Base-by-base conservation (phyloP, 2,113 vertebrate species). In the Tragelaphus scriptus region DNA sequence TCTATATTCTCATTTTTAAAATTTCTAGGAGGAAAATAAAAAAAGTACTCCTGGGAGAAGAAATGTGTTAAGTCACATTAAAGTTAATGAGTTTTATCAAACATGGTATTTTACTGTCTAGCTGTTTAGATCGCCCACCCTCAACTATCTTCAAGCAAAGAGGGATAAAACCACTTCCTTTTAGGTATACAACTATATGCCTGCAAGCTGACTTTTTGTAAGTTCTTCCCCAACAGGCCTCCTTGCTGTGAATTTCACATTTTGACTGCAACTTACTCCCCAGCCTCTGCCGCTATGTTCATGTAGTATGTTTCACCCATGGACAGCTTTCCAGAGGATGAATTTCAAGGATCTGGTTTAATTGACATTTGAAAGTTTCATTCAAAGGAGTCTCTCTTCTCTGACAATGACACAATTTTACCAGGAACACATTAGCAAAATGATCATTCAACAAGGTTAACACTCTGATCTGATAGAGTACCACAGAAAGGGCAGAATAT, bases 361-460 rank as follows among this genome's bases (percentile, higher is more conserved):
- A n/a, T 5, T 84, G 32, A 56, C 25, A 61, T 51, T 28, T 87
- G 71, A 53, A 92, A 44, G 14, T 85, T 56, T 82, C 58, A 87
- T 58, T 30, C 40, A 93, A 36, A 93, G 14, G 16, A 65, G 23
- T 84, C 17, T 88, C 30, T 88, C 5, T 49, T 88, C 77, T 91
- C 80, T 93, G 71, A 63, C 87, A 56, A 58, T 80, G 85, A 86
- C 53, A 90, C 36, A 40, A 17, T 80, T 84, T 86, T 86, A 71
- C 51, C 51, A 79, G 84, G 40, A 96, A 51, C 47, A 92, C 63
- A 95, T 95, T 92, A 84, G 30, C 53, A 71, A 91, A 91, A 92
- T 94, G 91, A 58, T 88, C 82, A 75, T 51, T 93, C 28, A 44
- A 58, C 36, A 68, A 91, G 32, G 61, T 47, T 86, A 94, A 85